Base-by-base conservation (phyloP, 1,140 invertebrate genomes). In the Eumaeus atala region DNA sequence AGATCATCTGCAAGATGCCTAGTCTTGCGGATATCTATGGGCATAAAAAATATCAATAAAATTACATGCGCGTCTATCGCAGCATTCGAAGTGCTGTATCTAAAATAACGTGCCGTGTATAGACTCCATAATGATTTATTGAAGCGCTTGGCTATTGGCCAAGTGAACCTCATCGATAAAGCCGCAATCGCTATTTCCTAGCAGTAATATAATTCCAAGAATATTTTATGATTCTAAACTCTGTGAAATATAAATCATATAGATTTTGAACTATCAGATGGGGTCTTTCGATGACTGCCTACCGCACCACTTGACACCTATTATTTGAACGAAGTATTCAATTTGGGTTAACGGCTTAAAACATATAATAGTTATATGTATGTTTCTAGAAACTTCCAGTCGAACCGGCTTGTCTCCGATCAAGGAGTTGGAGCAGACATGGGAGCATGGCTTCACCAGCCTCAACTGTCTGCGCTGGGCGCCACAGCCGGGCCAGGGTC, bases 381-480 rank as follows among this genome's bases (percentile, higher is more conserved):
- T 36, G 16, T 58, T 73, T 72, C 17, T 64, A 86, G 80, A 80
- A 48, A 77, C 61, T 51, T 73, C 79, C 11, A 81, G 74, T 37
- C 69, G 79, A 1, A 82, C 83, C 0, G 74, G 81, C 5, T 36
- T 86, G 12, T 67, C 76, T 5, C 83, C 83, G 7, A 78, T 86
- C 38, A 83, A 79, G 53, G 80, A 83, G 48, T 61, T 86, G 65
- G 90, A 92, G 59, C 91, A 94, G 66, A 90, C 87, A 51, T 89
- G 88, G 74, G 93, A 84, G 72, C 89, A 90, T 17, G 90, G 87
- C 51, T 90, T 89, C 67, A 91, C 90, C 51, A 95, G 92, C 75
- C 87, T 96, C 9, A 96, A 96, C 87, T 95, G 94, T 64, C 93
- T 95, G 33, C 88, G 93, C 50, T 96, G 95, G 95, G 89, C 94